Evolutionary conservation across 2,888 invertebrate species (phyloP), one percentile per base, ranked within the genome.

Genomic region (Amiota mariae): DNA sequence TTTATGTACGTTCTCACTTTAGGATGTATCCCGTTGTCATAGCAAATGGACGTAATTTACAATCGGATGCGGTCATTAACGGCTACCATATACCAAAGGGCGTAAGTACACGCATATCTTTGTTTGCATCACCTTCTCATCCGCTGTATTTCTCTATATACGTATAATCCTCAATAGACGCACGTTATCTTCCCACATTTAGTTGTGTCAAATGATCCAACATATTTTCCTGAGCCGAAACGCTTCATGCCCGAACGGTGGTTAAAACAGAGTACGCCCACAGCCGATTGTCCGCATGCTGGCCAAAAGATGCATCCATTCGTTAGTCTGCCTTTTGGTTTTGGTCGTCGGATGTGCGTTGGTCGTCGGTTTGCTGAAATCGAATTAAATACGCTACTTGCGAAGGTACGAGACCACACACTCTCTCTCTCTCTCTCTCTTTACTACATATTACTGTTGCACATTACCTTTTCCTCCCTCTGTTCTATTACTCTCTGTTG

Each of bases 11-110:
- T 51, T 9, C n/a, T 47, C 68, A 9, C 87, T 36, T 36, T 36
- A 95, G 96, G 86, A 94, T 96, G 90, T 94, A 94, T 88, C 96
- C 96, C 10, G 95, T 96, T 15, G 95, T 95, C 77, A 92, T 95
- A 84, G 96, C 95, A 56, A 95, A 96, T 82, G 94, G 95, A 8
- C 91, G 96, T 80, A 94, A 94, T 85, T 91, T 95, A 71, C 94
- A 95, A 88, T 92, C 93, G 10, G 94, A 96, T 88, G 91, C 95
- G 2, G 91, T 94, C 12, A 93, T 96, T 83, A 93, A 93, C 74
- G 96, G 95, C 76, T 96, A 94, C 86, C 91, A 93, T 86, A 93
- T 96, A 77, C 96, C 96, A 13, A 95, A 95, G 91, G 96, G 95
- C 89, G 95, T 95, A 91, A 91, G 92, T 75, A 15, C 12, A 36